These are phyloP conservation scores for Notarius quadriscutis DNA, from an alignment of 2,113 vertebrate species.

Conservation along the genomic window DNA sequence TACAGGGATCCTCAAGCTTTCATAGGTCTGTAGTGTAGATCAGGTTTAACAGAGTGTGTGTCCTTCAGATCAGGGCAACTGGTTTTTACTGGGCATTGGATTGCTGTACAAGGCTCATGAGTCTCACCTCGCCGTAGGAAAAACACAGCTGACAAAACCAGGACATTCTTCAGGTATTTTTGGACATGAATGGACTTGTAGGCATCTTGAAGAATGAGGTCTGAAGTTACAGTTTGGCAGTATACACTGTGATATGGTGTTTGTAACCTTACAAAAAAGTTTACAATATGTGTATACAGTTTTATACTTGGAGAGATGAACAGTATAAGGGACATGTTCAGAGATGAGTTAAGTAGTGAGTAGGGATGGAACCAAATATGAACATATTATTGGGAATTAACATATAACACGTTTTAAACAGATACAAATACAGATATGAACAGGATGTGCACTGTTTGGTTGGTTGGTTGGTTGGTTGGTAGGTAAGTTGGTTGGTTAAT, in stretches of 20 bases:
- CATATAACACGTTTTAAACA: background rate
- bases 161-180: background rate
- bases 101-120: slow-evolving; percentile 34
- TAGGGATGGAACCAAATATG: background rate
- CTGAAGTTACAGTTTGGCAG: background rate
- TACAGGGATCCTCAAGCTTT: slow-evolving; percentile 53
- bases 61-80: slow-evolving; percentile 49
- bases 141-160: slow-evolving; percentile 39
- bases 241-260: background rate
- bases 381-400: background rate
- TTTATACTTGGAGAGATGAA: background rate
- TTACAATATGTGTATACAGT: background rate
- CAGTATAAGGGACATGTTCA: background rate
- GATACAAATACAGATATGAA: background rate
- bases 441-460: background rate
- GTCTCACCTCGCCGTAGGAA: slow-evolving; percentile 22
- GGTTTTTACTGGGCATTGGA: slow-evolving; percentile 48
- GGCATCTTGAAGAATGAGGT: background rate
- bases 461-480: background rate
- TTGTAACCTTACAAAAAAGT: background rate
- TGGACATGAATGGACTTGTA: slow-evolving; percentile 19
- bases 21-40: slow-evolving; percentile 50
- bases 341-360: background rate
- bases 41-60: slow-evolving; percentile 57
- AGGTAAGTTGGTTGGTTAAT: too few species aligned